These are phyloP conservation scores for Rhinolophus sinicus DNA, from an alignment of 2,113 vertebrate species.

Conservation along the genomic window DNA sequence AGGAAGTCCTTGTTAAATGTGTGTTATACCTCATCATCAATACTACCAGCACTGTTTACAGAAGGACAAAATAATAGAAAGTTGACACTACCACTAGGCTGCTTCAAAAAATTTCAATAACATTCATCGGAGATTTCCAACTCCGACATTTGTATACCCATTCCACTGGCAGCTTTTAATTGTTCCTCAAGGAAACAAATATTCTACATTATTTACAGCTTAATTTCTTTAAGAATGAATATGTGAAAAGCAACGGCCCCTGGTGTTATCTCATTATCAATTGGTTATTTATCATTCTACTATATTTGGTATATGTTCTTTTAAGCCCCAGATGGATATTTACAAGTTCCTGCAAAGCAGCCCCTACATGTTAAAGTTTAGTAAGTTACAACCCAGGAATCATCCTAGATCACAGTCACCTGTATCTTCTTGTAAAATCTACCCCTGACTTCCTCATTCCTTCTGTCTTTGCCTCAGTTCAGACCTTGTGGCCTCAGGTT, in stretches of 20 bases:
- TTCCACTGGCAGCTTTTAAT: not conserved
- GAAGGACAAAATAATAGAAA: not conserved
- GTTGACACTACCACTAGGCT: not conserved
- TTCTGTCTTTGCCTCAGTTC: not conserved
- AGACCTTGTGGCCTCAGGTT: not conserved
- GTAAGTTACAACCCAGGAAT: not conserved
- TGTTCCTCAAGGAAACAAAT: not conserved
- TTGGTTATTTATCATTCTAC: not conserved
- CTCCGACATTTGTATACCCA: fast-evolving
- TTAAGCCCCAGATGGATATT: not conserved
- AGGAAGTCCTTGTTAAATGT: not conserved
- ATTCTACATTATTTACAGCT: not conserved
- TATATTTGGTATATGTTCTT: not conserved
- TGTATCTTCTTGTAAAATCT: not conserved
- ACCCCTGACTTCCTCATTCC: not conserved
- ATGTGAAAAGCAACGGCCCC: not conserved
- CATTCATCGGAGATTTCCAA: not conserved
- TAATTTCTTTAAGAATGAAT: not conserved
- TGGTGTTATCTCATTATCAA: not conserved
- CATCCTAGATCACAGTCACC: not conserved
- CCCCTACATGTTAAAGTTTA: not conserved
- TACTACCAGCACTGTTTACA: not conserved
- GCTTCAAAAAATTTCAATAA: not conserved
- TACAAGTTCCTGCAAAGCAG: not conserved
- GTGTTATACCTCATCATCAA: not conserved